A percentile compares a stretch with the other conserved stretches of the same genome.
Evolutionary conservation across 2,797 vertebrate genomes (phyloP).

Genomic region (Phalanger gymnotis): DNA sequence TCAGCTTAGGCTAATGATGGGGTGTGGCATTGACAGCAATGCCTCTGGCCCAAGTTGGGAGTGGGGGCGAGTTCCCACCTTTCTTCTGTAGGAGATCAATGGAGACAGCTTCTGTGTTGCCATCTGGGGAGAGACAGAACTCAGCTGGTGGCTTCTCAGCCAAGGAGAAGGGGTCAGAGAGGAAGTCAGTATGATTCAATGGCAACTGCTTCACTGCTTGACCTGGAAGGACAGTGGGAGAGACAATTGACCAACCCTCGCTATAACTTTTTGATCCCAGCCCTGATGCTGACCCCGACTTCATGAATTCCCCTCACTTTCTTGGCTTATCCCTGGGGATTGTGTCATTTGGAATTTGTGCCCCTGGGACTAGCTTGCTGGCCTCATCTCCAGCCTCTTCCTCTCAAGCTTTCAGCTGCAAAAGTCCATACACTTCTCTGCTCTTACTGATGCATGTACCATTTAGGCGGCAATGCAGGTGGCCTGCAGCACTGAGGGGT

Average conservation of each 20-base stretch:
- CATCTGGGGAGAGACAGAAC: conserved; percentile 97
- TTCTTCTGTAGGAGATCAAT: conserved; percentile 95
- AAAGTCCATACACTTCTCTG: neutral
- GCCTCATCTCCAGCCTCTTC: conserved; percentile 20
- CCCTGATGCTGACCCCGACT: neutral
- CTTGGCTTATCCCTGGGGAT: neutral
- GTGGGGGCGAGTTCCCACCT: conserved; percentile 81
- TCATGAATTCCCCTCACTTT: neutral
- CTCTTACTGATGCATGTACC: conserved; percentile 84
- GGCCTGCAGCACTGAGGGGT: conserved; percentile 79
- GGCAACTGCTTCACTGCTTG: conserved; percentile 87
- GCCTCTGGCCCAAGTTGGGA: neutral
- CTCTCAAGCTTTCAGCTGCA: neutral
- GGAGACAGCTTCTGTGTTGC: conserved; percentile 90
- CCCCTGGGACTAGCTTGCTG: neutral
- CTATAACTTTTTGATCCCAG: neutral
- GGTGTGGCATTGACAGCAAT: neutral
- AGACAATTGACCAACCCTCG: neutral
- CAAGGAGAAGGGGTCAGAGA: conserved; percentile 96
- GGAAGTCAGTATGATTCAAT: conserved; percentile 91
- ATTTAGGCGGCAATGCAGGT: conserved; percentile 86
- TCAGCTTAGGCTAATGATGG: neutral
- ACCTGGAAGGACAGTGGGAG: conserved; percentile 78
- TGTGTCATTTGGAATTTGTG: neutral
- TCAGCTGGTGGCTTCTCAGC: conserved; percentile 96